phyloP scores from a whole-genome alignment of 1,140 invertebrate genomes.

The Leptonema lineaticorne region DNA sequence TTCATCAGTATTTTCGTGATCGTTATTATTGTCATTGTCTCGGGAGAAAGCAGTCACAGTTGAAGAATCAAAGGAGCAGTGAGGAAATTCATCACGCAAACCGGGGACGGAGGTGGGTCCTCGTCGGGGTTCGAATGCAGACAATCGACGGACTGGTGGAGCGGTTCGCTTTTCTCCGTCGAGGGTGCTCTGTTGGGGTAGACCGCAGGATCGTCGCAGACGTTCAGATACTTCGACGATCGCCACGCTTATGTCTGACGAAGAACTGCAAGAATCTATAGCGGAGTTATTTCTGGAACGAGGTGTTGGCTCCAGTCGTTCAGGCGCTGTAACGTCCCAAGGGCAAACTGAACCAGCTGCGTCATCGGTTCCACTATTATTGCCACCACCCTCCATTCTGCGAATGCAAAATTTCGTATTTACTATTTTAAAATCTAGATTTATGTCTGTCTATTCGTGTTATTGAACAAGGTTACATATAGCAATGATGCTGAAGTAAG shows the following conservation, averaged over 20 bases:
- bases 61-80: slow-evolving; percentile 41
- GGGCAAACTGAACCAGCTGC: slow-evolving; percentile 45
- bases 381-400: slow-evolving; percentile 48
- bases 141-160: slow-evolving; percentile 52
- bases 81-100: slow-evolving; percentile 37
- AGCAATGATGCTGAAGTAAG: too few species aligned
- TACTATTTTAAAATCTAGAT: too few species aligned
- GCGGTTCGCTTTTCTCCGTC: slow-evolving; percentile 56
- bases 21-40: slow-evolving; percentile 46
- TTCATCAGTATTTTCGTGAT: slow-evolving; percentile 29
- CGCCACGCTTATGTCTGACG: slow-evolving; percentile 69
- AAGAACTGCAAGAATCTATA: slow-evolving; percentile 60
- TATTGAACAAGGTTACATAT: too few species aligned
- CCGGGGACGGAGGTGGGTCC: slow-evolving; percentile 47
- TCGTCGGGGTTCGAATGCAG: slow-evolving; percentile 53
- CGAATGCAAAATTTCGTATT: too few species aligned
- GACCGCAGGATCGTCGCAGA: slow-evolving; percentile 57
- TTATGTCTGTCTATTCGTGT: too few species aligned
- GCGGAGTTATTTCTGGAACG: slow-evolving; percentile 49
- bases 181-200: slow-evolving; percentile 63
- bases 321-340: slow-evolving; percentile 38
- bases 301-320: slow-evolving; percentile 44
- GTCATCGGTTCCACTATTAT: slow-evolving; percentile 46
- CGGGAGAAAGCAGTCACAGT: slow-evolving; percentile 43
- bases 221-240: slow-evolving; percentile 61